Percentiles rank a stretch among this genome's conserved stretches.
Conservation (phyloP, 2,113 vertebrate species). For the Phaethornis superciliosus region DNA sequence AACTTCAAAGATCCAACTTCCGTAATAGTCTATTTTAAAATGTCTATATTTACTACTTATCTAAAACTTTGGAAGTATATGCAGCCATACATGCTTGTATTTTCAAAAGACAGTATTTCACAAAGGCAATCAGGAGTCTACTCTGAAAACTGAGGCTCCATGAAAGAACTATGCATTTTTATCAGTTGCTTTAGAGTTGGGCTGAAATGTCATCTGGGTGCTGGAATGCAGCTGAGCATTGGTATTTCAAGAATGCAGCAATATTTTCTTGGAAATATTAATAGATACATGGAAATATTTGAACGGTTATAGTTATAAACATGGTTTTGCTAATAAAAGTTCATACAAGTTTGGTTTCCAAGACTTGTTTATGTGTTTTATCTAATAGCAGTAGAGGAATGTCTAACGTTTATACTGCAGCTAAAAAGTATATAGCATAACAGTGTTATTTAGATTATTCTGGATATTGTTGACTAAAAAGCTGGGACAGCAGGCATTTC, state of each 20-base stretch:
- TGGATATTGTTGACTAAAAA: constrained; percentile 79
- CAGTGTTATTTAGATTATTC: constrained; percentile 86
- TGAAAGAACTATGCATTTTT: constrained; percentile 49
- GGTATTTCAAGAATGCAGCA: constrained; percentile 29
- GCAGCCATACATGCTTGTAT: constrained; percentile 1
- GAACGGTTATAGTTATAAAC: constrained; percentile 19
- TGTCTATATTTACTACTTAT: neutral
- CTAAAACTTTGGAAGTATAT: constrained; percentile 21
- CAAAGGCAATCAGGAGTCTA: constrained; percentile 18
- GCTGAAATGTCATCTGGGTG: constrained; percentile 10
- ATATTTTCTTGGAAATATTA: constrained; percentile 30
- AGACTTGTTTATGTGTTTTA: constrained; percentile 8
- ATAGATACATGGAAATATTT: neutral
- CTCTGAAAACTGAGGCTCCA: constrained; percentile 32
- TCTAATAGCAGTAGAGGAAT: constrained; percentile 51
- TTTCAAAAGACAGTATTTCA: constrained; percentile 30
- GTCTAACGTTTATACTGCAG: constrained; percentile 72
- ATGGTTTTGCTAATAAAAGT: neutral
- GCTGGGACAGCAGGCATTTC: constrained; percentile 80
- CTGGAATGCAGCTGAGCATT: neutral
- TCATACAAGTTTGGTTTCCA: constrained; percentile 44
- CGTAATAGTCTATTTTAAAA: neutral
- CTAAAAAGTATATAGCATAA: constrained; percentile 82
- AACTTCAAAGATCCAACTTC: neutral
- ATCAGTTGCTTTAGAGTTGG: neutral